A percentile compares a stretch with the other conserved stretches of the same genome.
These are phyloP conservation scores for Sprattus sprattus DNA, from an alignment of 2,113 vertebrate genomes.

Conservation along the genomic window DNA sequence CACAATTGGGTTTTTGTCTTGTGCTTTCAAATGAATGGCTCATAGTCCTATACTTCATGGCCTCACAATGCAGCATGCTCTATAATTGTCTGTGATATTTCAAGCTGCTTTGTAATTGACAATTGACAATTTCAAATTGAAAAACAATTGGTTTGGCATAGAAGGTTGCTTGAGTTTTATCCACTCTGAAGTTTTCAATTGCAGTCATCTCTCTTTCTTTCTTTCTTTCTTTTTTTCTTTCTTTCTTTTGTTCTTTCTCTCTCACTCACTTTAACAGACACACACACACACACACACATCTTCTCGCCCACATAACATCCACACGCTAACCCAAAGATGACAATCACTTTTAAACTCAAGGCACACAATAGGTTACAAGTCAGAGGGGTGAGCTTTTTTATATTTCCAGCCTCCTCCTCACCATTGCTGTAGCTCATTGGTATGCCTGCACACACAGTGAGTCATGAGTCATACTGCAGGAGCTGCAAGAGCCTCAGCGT, in stretches of 20 bases:
- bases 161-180: neutral
- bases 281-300: neutral
- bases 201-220: too few relatives aligned
- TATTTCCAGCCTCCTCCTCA: neutral
- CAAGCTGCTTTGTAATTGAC: neutral
- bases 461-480: slow-evolving; percentile 12
- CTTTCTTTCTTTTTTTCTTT: neutral
- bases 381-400: neutral
- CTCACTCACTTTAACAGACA: neutral
- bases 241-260: neutral
- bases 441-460: neutral
- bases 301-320: neutral
- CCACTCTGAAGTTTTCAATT: neutral
- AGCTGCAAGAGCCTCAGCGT: neutral
- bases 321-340: neutral
- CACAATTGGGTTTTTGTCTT: neutral
- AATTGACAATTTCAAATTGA: neutral
- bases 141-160: neutral
- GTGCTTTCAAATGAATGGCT: neutral
- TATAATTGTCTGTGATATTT: neutral
- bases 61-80: neutral
- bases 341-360: neutral
- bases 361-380: neutral
- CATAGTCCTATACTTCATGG: neutral
- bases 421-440: neutral